Evolutionary conservation across 2,888 invertebrate genomes (phyloP).

Genomic region (Erebia epiphron): DNA sequence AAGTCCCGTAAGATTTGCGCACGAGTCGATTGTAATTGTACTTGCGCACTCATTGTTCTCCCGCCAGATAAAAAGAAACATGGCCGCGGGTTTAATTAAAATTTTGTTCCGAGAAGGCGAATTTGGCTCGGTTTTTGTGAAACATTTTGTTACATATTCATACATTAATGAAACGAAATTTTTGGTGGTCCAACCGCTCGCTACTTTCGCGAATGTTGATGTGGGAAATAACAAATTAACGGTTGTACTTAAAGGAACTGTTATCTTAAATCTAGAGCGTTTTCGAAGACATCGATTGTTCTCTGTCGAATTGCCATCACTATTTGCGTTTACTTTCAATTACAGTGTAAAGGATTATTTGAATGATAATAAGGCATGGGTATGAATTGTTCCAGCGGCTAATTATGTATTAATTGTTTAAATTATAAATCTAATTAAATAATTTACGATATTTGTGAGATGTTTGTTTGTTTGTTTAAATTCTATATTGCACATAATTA

Average conservation of each 20-base stretch:
- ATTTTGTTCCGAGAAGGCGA: constrained; percentile 56
- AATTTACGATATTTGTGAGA: no score
- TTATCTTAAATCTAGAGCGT: background rate
- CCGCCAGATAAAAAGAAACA: constrained; percentile 64
- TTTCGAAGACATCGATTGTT: background rate
- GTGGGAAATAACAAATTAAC: constrained; percentile 19
- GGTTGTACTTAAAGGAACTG: constrained; percentile 5
- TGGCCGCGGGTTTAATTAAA: constrained; percentile 72
- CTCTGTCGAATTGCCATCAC: no score
- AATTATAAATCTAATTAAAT: no score
- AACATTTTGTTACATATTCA: constrained; percentile 41
- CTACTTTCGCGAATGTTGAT: constrained; percentile 21
- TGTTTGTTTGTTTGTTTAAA: no score
- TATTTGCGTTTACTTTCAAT: no score
- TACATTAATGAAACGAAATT: constrained; percentile 32
- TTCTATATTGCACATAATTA: no score
- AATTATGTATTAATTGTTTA: no score
- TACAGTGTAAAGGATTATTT: no score
- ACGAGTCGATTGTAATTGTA: constrained; percentile 64
- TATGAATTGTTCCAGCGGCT: no score
- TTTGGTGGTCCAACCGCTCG: constrained; percentile 15
- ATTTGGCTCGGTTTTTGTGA: constrained; percentile 48
- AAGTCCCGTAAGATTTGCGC: constrained; percentile 62
- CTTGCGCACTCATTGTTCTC: constrained; percentile 68
- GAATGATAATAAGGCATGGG: no score